Base-by-base conservation (phyloP, 2,113 vertebrate species). In the Sorex fumeus region DNA sequence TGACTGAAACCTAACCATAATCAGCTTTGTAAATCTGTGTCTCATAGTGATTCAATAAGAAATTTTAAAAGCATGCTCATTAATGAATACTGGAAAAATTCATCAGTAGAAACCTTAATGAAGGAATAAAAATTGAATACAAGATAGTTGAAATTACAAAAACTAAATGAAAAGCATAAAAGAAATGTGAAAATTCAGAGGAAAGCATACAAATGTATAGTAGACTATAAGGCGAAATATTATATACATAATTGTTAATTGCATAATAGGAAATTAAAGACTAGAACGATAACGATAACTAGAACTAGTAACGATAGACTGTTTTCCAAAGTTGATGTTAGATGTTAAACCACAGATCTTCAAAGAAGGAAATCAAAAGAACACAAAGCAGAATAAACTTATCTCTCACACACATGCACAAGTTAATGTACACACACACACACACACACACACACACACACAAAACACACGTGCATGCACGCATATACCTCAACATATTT, bases 241-340 rank as follows among this genome's bases (percentile, higher is more conserved):
- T 50, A 60, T 13, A 0, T 86, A 18, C 10, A 47, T 60, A 90
- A 34, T 67, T 81, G 30, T 40, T 25, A 67, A 86, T 78, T 28
- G 64, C 16, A 32, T 36, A 85, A 64, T 75, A 43, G 47, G 34
- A 81, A 40, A 82, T 82, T 16, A 77, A 47, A 87, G 40, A 87
- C 47, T 45, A 87, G 19, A 67, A 3, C 40, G 76, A n/a, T 50
- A 11, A 82, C 64, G 13, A 83, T n/a, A n/a, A n/a, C n/a, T n/a
- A n/a, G n/a, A n/a, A n/a, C n/a, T n/a, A 77, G 47, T 67, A 70
- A 82, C 69, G 11, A n/a, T 64, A 76, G 70, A 62, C 16, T 81
- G n/a, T 91, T 94, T 90, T 91, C 40, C 60, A 81, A 53, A 76
- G 40, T 76, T 76, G 81, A 32, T 90, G 57, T 16, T n/a, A 81